Evolutionary conservation across 2,797 vertebrate species (phyloP), one percentile per base, ranked within the genome.

Genomic region (Eulemur mongoz): DNA sequence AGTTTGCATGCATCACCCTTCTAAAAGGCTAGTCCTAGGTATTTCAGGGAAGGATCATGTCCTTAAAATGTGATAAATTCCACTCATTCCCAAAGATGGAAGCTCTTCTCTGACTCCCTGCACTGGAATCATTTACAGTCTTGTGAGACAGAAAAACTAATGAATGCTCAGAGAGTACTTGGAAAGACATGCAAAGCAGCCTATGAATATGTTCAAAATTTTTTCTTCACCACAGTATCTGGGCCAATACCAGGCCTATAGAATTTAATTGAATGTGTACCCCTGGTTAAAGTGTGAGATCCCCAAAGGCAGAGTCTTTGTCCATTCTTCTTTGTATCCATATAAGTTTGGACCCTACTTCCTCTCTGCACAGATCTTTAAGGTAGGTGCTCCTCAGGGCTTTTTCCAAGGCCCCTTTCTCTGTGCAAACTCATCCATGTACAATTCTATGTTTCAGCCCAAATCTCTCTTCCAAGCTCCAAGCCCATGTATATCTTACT

Each of bases 151-250:
- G 38, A 43, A 84, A 84, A 22, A 91, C 25, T 54, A 83, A 87
- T 59, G 35, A 91, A 95, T 61, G 25, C 30, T 67, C 67, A 84
- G 38, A 69, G 59, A 95, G 14, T 35, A 52, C 15, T 91, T 92
- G n/a, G 27, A 91, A n/a, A 73, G 17, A 38, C 43, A 69, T 22
- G 17, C 12, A 89, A 85, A 23, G 32, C 22, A 81, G 18, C 32
- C 63, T 72, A 38, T 79, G 50, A 73, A 15, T 94, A 84, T 95
- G 75, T 93, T 87, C 20, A 91, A 70, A 76, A n/a, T 32, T n/a
- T 40, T 65, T 17, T 59, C 48, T 89, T 86, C 67, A 73, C n/a
- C 50, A 11, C 15, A 63, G 35, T 81, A 81, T 76, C 50, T 89
- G 50, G 20, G 43, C 43, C 48, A 70, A 27, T 88, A 63, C 5